Base-by-base conservation (phyloP, 2,888 invertebrate genomes). In the Drosophila algonquin region DNA sequence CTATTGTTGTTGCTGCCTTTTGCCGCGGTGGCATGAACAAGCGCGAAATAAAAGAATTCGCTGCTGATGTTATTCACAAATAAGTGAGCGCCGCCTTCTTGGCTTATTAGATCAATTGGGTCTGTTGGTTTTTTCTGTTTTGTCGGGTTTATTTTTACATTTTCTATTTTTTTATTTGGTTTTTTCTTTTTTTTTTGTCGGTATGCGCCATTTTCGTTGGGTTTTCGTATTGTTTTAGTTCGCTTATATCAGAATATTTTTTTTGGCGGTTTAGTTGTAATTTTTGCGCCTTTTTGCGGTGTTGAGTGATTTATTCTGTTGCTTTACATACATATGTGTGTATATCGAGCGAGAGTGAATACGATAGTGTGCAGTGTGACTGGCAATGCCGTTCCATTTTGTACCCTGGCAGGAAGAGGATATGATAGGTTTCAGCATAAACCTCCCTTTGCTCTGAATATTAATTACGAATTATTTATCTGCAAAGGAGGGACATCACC, bases 31-130 rank as follows among this genome's bases (percentile, higher is more conserved):
- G 73, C 76, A 79, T 69, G 70, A 57, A 71, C 75, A 74, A 65
- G 64, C 44, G 59, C 30, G 50, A 50, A 27, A 8, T 40, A 55
- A 59, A 64, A 8, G 53, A 44, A 24, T 45, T 14, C 14, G 14
- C 55, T 44, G 24, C 7, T 46, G 68, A 58, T 40, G 32, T 50
- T 50, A 30, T 32, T 47, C 47, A 65, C 24, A 18, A 68, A 44
- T 24, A 69, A 72, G 61, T 53, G 61, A 69, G 63, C 46, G 63
- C 35, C 60, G 77, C 77, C 79, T 75, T 81, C 77, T 75, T 77
- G 72, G 74, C 82, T 85, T 82, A 83, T 82, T 85, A 86, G 83
- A 83, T 85, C 80, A 83, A 83, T 83, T 85, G 82, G 79, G 64
- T 80, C 62, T 69, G 56, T 62, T 56, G 40, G 65, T 61, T 61